phyloP scores from a whole-genome alignment of 2,888 invertebrate species.

The Mystacides longicornis region DNA sequence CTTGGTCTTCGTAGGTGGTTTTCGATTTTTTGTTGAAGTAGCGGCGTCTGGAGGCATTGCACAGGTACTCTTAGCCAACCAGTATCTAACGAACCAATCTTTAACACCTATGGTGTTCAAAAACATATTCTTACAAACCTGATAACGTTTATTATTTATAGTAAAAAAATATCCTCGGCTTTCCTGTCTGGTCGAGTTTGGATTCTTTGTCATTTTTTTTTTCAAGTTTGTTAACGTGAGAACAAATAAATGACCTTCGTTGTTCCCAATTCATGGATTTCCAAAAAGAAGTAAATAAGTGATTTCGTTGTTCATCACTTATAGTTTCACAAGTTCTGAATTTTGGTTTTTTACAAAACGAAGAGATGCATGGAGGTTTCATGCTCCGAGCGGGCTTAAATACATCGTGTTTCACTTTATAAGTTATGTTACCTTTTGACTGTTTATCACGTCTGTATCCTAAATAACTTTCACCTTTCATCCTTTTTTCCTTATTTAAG shows the following conservation, averaged over 20 bases:
- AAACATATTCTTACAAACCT: conserved; percentile 4
- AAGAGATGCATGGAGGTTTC: neutral
- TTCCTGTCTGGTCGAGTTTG: neutral
- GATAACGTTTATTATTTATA: neutral
- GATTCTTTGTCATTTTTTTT: conserved; percentile 4
- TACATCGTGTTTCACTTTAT: conserved; percentile 3
- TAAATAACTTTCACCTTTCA: conserved; percentile 6
- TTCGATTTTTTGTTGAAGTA: neutral
- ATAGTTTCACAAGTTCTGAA: conserved; percentile 1
- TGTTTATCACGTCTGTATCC: conserved; percentile 3
- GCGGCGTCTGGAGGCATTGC: conserved; percentile 1
- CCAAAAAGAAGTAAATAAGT: neutral
- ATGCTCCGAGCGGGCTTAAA: conserved; percentile 1
- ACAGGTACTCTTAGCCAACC: neutral
- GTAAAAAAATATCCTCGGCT: neutral
- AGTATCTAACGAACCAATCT: conserved; percentile 4
- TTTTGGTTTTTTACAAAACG: conserved; percentile 6
- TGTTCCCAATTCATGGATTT: conserved; percentile 3
- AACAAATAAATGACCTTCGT: conserved; percentile 1
- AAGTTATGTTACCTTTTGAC: neutral
- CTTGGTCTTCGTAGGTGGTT: neutral
- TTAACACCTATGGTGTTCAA: neutral
- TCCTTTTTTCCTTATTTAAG: neutral
- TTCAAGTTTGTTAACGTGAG: neutral
- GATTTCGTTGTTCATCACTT: neutral